A percentile compares a stretch with the other conserved stretches of the same genome.
Evolutionary conservation across 1,140 invertebrate species (phyloP).

Genomic region (Drosophila varians): DNA sequence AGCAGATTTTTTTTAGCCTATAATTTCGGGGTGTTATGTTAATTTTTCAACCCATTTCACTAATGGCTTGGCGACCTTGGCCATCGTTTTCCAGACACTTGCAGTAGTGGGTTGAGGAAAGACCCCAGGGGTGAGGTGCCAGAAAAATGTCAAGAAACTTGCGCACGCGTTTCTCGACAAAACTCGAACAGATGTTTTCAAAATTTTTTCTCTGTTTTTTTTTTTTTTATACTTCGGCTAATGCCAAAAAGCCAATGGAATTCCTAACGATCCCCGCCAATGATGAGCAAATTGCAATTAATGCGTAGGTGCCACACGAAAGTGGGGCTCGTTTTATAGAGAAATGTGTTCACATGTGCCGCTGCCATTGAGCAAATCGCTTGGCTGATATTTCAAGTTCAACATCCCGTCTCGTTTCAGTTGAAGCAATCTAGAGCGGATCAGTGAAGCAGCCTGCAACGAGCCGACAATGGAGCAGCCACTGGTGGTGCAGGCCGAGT

Average conservation of each 20-base stretch:
- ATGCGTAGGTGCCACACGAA: slow-evolving; percentile 48
- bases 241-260: slow-evolving; percentile 43
- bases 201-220: slow-evolving; percentile 42
- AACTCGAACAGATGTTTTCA: slow-evolving; percentile 58
- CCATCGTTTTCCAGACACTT: slow-evolving; percentile 66
- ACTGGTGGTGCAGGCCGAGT: slow-evolving; percentile 93
- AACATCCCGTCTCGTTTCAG: slow-evolving; percentile 47
- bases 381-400: slow-evolving; percentile 71
- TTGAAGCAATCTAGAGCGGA: slow-evolving; percentile 50
- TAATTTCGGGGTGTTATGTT: slow-evolving; percentile 6
- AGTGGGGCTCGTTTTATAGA: not conserved
- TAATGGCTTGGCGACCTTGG: slow-evolving; percentile 56
- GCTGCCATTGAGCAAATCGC: slow-evolving; percentile 33
- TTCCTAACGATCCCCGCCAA: slow-evolving; percentile 37
- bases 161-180: slow-evolving; percentile 36
- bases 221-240: slow-evolving; percentile 6
- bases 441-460: slow-evolving; percentile 23
- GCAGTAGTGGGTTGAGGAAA: no score
- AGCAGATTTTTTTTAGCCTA: no score
- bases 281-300: slow-evolving; percentile 38
- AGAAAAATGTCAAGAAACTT: slow-evolving; percentile 64
- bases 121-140: not conserved
- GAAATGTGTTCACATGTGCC: not conserved
- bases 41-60: slow-evolving; percentile 18
- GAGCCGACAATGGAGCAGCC: slow-evolving; percentile 84